Evolutionary conservation across 2,888 invertebrate species (phyloP).

Genomic region (Drosophila helvetica): DNA sequence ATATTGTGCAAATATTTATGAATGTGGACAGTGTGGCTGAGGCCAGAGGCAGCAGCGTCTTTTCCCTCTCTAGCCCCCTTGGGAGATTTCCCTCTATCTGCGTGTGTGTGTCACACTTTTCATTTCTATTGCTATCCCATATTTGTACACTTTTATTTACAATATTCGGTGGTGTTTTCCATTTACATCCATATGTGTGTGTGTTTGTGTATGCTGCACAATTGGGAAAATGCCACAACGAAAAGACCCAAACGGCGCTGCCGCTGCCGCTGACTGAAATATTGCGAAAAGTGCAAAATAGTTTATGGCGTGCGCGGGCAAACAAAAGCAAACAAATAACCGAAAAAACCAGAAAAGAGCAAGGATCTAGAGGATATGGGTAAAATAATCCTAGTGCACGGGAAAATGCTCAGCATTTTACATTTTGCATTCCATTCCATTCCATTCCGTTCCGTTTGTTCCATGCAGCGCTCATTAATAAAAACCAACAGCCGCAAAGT

Average conservation of each 20-base stretch:
- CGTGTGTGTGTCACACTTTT: constrained; percentile 15
- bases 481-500: constrained; percentile 70
- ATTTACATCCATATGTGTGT: constrained; percentile 24
- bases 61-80: background rate
- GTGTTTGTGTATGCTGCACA: constrained; percentile 40
- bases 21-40: constrained; percentile 67
- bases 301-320: constrained; percentile 62
- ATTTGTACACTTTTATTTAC: constrained; percentile 73
- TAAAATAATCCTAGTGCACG: constrained; percentile 22
- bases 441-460: constrained; percentile 12
- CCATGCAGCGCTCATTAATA: constrained; percentile 69
- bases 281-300: constrained; percentile 77
- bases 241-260: background rate
- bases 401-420: constrained; percentile 35
- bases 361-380: constrained; percentile 12
- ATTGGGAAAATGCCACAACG: constrained; percentile 73
- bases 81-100: background rate
- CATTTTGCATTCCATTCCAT: constrained; percentile 10
- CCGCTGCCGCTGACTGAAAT: constrained; percentile 64
- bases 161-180: constrained; percentile 54
- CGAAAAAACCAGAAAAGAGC: constrained; percentile 7
- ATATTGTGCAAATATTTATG: constrained; percentile 74
- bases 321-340: constrained; percentile 28
- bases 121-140: constrained; percentile 41
- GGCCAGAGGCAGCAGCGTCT: constrained; percentile 48